Evolutionary conservation across 1,140 invertebrate species (phyloP).

Genomic region (Anagrus nilaparvatae): DNA sequence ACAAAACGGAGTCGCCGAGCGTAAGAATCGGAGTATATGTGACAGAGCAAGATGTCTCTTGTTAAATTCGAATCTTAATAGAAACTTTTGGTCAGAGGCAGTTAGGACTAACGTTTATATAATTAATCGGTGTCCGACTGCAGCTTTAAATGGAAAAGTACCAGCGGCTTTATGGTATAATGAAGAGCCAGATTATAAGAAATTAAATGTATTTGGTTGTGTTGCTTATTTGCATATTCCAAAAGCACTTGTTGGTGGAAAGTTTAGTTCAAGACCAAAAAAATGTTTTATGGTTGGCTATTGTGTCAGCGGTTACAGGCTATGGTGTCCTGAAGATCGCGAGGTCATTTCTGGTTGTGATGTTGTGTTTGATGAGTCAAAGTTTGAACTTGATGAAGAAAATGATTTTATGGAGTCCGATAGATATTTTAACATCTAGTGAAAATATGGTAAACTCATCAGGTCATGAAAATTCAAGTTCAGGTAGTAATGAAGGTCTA

Average conservation of each 20-base stretch:
- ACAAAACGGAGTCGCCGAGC: slow-evolving; percentile 36
- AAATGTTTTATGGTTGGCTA: no score
- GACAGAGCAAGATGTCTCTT: slow-evolving; percentile 28
- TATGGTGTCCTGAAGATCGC: slow-evolving; percentile 16
- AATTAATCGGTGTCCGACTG: slow-evolving; percentile 4
- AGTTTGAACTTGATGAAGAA: not conserved
- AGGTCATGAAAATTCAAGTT: no score
- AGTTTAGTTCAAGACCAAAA: slow-evolving; percentile 24
- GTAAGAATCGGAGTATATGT: slow-evolving; percentile 28
- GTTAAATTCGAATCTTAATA: slow-evolving; percentile 23
- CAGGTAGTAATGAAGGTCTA: no score
- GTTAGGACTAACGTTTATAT: slow-evolving; percentile 20
- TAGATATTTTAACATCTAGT: no score
- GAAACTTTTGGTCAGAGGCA: no score
- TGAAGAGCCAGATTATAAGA: slow-evolving; percentile 11
- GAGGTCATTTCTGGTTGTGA: slow-evolving; percentile 19
- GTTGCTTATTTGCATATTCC: slow-evolving; percentile 8
- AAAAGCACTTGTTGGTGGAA: slow-evolving; percentile 11
- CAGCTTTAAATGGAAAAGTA: slow-evolving; percentile 1
- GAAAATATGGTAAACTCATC: no score
- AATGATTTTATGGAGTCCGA: no score
- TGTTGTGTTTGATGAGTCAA: slow-evolving; percentile 16
- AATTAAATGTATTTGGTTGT: slow-evolving; percentile 18
- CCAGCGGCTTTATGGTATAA: slow-evolving; percentile 10
- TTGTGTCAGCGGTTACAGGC: slow-evolving; percentile 18